These are phyloP conservation scores for Griposia aprilina DNA, from an alignment of 2,888 invertebrate genomes.

Conservation along the genomic window DNA sequence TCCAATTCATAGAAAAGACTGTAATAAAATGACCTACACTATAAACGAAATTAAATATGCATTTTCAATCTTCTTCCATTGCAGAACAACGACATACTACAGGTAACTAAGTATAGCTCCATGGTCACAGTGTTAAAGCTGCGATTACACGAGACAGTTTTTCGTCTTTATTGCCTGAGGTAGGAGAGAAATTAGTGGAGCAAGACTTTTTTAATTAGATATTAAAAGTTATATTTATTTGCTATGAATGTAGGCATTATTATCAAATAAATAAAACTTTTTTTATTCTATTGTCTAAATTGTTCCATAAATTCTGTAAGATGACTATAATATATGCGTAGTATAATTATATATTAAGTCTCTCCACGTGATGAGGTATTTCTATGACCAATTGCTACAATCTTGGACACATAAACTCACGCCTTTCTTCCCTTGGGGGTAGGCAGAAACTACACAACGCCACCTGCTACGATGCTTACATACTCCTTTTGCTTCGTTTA, in stretches of 20 bases:
- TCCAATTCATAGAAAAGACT: constrained; percentile 14
- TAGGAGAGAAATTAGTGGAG: neutral
- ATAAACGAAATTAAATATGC: constrained; percentile 50
- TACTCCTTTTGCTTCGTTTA: too few species aligned
- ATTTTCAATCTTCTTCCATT: constrained; percentile 42
- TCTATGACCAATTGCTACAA: neutral
- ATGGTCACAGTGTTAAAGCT: constrained; percentile 32
- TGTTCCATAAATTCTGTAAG: neutral
- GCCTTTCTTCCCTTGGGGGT: too few species aligned
- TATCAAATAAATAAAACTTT: neutral
- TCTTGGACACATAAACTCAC: neutral
- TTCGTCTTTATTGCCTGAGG: neutral
- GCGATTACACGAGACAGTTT: neutral
- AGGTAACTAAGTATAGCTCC: constrained; percentile 4
- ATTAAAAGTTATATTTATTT: too few species aligned
- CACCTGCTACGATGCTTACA: too few species aligned
- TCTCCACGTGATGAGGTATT: neutral
- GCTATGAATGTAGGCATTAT: neutral
- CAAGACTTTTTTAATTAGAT: neutral
- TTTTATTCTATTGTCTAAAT: neutral
- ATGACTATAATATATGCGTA: neutral
- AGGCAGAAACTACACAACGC: too few species aligned
- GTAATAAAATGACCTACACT: constrained; percentile 40
- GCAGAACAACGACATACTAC: constrained; percentile 27
- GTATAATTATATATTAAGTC: too few species aligned